These are phyloP conservation scores for Allolobophora icterica DNA, from an alignment of 2,888 invertebrate genomes.

Conservation along the genomic window DNA sequence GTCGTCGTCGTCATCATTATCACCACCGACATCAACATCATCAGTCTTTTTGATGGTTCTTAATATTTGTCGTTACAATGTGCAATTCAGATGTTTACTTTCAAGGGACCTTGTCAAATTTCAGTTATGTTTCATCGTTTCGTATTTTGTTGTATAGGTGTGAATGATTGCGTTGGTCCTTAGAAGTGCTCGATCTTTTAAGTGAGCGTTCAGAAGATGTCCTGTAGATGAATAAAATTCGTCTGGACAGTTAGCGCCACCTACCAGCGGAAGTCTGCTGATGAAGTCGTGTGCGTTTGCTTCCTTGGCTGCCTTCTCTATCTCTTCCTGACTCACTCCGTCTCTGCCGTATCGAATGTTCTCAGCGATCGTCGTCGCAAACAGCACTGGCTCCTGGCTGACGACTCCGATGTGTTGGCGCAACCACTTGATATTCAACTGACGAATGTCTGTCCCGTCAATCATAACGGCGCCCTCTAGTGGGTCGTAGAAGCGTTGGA, in stretches of 20 bases:
- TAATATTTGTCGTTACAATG: too few relatives aligned
- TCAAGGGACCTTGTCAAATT: too few relatives aligned
- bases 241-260: not conserved
- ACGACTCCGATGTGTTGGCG: constrained; percentile 63
- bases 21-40: too few relatives aligned
- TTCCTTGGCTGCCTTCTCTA: constrained; percentile 60
- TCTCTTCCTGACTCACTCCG: constrained; percentile 58
- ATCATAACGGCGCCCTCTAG: constrained; percentile 57
- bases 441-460: constrained; percentile 66
- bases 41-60: too few relatives aligned
- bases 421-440: constrained; percentile 67
- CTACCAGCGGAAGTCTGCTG: constrained; percentile 60
- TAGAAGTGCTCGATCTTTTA: not conserved
- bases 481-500: constrained; percentile 80
- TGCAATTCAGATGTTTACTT: too few relatives aligned
- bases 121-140: too few relatives aligned
- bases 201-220: not conserved
- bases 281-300: constrained; percentile 67
- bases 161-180: not conserved
- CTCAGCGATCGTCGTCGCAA: constrained; percentile 68
- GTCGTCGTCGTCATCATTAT: too few relatives aligned
- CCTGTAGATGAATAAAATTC: not conserved
- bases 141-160: not conserved
- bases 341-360: constrained; percentile 68
- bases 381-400: constrained; percentile 73